Percentiles rank a stretch among this genome's conserved stretches.
phyloP scores from a whole-genome alignment of 2,113 vertebrate genomes.

The Megaceryle torquata region DNA sequence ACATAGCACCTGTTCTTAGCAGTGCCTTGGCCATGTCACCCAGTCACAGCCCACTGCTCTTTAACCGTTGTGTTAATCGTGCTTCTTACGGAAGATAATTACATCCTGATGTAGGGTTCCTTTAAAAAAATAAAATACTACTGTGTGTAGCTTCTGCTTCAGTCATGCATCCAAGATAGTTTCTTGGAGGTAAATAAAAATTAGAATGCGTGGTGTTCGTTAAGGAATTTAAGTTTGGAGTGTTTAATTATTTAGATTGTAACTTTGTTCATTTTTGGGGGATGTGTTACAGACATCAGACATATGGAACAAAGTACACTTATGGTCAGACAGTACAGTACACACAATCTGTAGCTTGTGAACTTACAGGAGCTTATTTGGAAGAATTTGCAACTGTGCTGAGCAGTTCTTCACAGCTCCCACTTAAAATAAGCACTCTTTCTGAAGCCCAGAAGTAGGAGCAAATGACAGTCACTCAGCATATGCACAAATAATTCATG shows the following conservation, averaged over 20 bases:
- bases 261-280: not conserved
- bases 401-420: constrained; percentile 51
- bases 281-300: not conserved
- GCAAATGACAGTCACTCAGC: constrained; percentile 44
- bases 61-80: not conserved
- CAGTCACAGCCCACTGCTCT: not conserved
- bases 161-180: not conserved
- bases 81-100: not conserved
- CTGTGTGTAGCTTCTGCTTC: not conserved
- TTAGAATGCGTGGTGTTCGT: not conserved
- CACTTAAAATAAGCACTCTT: constrained; percentile 30
- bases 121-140: not conserved
- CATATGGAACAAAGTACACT: not conserved
- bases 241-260: not conserved
- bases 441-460: constrained; percentile 30
- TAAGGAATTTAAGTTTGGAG: not conserved
- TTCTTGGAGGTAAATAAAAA: not conserved
- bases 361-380: constrained; percentile 21
- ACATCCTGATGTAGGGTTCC: not conserved
- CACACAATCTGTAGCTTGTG: constrained; percentile 36
- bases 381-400: constrained; percentile 14
- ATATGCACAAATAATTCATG: constrained; percentile 43
- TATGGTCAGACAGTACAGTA: not conserved
- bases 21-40: not conserved
- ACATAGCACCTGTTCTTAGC: not conserved